Conservation (phyloP, 2,113 vertebrate species). For the Sorex fumeus region DNA sequence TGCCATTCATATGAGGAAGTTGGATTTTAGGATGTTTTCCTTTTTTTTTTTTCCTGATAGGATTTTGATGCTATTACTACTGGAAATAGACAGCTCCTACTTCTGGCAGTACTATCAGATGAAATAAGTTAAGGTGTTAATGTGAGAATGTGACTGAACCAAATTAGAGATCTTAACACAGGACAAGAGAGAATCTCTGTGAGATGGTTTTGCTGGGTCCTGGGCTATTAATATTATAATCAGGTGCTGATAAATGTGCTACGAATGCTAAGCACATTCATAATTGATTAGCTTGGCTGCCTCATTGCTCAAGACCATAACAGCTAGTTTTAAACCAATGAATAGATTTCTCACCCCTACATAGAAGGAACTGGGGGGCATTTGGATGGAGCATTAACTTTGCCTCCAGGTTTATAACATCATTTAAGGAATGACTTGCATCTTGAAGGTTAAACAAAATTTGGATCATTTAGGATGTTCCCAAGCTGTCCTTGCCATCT, state of each 20-base stretch:
- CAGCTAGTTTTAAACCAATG: slow-evolving; percentile 72
- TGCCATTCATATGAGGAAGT: slow-evolving; percentile 45
- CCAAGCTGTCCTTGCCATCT: slow-evolving; percentile 46
- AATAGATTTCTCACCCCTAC: slow-evolving; percentile 59
- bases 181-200: slow-evolving; percentile 51
- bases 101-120: slow-evolving; percentile 53
- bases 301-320: slow-evolving; percentile 55
- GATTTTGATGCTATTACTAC: slow-evolving; percentile 49
- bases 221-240: slow-evolving; percentile 71
- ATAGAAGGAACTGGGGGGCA: background rate
- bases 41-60: background rate
- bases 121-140: slow-evolving; percentile 25
- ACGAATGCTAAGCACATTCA: slow-evolving; percentile 70
- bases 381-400: slow-evolving; percentile 46
- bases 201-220: slow-evolving; percentile 60
- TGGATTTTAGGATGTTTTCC: slow-evolving; percentile 35
- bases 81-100: slow-evolving; percentile 35
- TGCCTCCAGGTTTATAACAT: slow-evolving; percentile 60
- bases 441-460: slow-evolving; percentile 74
- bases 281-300: slow-evolving; percentile 74
- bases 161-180: slow-evolving; percentile 60
- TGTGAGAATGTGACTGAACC: slow-evolving; percentile 28
- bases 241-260: slow-evolving; percentile 68
- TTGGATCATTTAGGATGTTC: slow-evolving; percentile 66
- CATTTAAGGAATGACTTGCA: slow-evolving; percentile 61